These are phyloP conservation scores for Vidua macroura DNA, from an alignment of 2,113 vertebrate genomes.

Conservation along the genomic window DNA sequence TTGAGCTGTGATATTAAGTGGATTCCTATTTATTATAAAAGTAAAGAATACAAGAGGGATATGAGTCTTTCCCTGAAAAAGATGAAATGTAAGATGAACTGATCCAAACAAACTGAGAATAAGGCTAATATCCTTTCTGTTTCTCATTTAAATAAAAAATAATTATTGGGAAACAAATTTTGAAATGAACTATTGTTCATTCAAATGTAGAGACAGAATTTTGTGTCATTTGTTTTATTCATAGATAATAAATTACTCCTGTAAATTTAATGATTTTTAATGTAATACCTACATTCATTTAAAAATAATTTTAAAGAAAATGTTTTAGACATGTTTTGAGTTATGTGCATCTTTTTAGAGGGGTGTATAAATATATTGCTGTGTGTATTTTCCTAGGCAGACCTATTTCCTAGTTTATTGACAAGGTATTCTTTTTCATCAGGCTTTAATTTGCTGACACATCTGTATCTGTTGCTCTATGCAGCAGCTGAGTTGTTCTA, in stretches of 20 bases:
- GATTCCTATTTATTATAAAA: background rate
- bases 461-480: constrained; percentile 6
- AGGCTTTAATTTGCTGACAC: constrained; percentile 46
- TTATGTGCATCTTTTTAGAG: background rate
- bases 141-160: background rate
- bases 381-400: constrained; percentile 33
- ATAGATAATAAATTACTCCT: background rate
- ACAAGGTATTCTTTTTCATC: constrained; percentile 48
- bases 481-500: constrained; percentile 45
- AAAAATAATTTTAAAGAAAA: background rate
- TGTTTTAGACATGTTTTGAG: background rate
- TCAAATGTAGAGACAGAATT: background rate
- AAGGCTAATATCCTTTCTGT: background rate
- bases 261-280: background rate
- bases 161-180: background rate
- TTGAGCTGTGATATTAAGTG: background rate
- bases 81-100: background rate
- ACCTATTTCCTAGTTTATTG: constrained; percentile 43
- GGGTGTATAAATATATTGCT: background rate
- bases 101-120: background rate
- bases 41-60: background rate
- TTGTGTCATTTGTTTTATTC: background rate
- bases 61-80: background rate
- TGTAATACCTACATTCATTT: background rate
- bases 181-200: background rate